A percentile compares a stretch with the other conserved stretches of the same genome.
Conservation (phyloP, 2,888 invertebrate species). For the Sipha maydis region DNA sequence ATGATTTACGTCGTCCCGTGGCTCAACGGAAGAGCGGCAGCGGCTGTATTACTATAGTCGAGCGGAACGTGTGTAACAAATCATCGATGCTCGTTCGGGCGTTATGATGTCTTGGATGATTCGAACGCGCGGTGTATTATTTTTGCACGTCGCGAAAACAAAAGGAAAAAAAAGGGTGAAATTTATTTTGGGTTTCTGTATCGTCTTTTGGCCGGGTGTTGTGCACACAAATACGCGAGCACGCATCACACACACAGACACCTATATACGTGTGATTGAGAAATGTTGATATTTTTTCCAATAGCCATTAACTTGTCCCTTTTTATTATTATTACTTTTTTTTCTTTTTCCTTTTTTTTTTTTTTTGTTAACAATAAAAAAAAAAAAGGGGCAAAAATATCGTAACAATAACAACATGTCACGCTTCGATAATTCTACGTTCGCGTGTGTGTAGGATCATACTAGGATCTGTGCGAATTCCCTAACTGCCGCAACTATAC, state of each 20-base stretch:
- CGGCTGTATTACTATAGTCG: background rate
- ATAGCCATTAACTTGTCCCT: constrained; percentile 60
- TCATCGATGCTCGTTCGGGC: constrained; percentile 61
- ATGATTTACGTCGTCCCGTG: constrained; percentile 44
- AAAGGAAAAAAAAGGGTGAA: constrained; percentile 55
- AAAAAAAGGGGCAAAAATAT: constrained; percentile 25
- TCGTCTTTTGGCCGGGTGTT: constrained; percentile 61
- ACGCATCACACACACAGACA: background rate
- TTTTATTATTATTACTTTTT: constrained; percentile 32
- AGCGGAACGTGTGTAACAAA: constrained; percentile 22
- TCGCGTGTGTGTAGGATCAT: background rate
- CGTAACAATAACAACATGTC: constrained; percentile 57
- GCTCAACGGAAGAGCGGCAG: background rate
- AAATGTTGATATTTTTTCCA: constrained; percentile 57
- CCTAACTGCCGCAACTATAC: constrained; percentile 21
- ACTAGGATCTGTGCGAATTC: constrained; percentile 32
- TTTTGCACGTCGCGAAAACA: constrained; percentile 59
- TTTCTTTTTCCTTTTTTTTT: constrained; percentile 23
- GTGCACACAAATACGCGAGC: constrained; percentile 16
- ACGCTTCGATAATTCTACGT: constrained; percentile 59
- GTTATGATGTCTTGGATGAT: constrained; percentile 54
- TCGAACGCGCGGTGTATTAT: constrained; percentile 19
- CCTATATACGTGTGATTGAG: constrained; percentile 49
- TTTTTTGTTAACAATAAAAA: too few species aligned
- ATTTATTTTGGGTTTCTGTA: constrained; percentile 57